These are phyloP conservation scores for Prinia subflava DNA, from an alignment of 2,113 vertebrate species.

Conservation along the genomic window DNA sequence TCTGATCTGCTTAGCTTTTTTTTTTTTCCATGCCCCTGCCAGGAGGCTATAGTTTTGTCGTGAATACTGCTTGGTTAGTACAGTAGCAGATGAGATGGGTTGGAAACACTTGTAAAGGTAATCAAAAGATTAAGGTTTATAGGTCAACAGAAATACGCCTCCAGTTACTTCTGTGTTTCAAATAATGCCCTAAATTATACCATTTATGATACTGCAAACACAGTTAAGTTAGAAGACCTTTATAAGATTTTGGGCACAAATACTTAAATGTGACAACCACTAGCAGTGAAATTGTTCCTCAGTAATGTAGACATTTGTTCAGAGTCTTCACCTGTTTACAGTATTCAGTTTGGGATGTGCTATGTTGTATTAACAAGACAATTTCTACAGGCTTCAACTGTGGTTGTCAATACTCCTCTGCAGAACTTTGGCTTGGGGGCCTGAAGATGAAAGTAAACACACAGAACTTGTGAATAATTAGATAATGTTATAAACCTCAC, in stretches of 20 bases:
- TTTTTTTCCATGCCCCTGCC: rapidly evolving
- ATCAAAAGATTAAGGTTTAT: not conserved
- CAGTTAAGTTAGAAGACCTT: not conserved
- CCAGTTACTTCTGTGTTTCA: not conserved
- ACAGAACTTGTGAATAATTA: not conserved
- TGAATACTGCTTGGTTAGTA: not conserved
- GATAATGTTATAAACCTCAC: not conserved
- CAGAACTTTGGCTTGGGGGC: not conserved
- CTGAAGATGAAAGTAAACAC: not conserved
- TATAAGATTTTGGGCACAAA: not conserved
- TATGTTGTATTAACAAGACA: not conserved
- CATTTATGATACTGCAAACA: not conserved
- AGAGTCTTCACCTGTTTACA: not conserved
- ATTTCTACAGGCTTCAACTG: not conserved
- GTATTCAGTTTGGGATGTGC: not conserved
- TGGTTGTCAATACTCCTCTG: not conserved
- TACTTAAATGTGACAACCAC: not conserved
- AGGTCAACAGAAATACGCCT: not conserved
- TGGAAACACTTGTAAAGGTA: not conserved
- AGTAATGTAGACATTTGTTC: not conserved
- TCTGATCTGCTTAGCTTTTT: not conserved
- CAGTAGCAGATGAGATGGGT: not conserved
- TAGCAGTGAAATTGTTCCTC: not conserved
- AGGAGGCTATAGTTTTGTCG: not conserved
- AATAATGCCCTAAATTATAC: not conserved